phyloP scores from a whole-genome alignment of 2,113 vertebrate genomes.

The Polyodon spathula region DNA sequence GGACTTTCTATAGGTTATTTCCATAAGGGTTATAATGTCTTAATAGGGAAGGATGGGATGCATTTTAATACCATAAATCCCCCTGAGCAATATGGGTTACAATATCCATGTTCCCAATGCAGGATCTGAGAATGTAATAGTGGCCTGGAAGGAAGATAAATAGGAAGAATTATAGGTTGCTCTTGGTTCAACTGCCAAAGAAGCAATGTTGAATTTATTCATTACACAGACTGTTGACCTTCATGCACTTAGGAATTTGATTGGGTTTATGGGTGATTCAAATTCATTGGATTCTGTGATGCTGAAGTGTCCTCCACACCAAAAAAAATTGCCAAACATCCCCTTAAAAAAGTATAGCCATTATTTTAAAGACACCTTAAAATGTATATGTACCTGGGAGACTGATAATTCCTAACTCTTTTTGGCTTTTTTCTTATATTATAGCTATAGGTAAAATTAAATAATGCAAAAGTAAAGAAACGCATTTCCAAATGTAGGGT shows the following conservation, averaged over 20 bases:
- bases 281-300: background rate
- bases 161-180: slow-evolving; percentile 33
- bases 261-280: background rate
- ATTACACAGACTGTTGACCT: slow-evolving; percentile 12
- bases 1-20: too few relatives aligned
- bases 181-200: slow-evolving; percentile 28
- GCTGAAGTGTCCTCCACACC: too few relatives aligned
- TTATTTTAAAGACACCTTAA: too few relatives aligned
- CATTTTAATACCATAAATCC: background rate
- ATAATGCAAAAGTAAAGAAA: background rate
- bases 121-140: slow-evolving; percentile 32
- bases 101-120: slow-evolving; percentile 31
- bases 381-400: too few relatives aligned
- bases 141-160: slow-evolving; percentile 33
- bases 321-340: too few relatives aligned
- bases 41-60: too few relatives aligned
- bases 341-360: too few relatives aligned
- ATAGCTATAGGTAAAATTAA: background rate
- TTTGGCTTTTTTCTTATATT: background rate
- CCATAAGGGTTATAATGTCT: too few relatives aligned
- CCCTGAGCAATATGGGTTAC: slow-evolving; percentile 23
- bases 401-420: too few relatives aligned
- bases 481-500: background rate
- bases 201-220: slow-evolving; percentile 14
- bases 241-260: background rate